phyloP scores from a whole-genome alignment of 1,140 invertebrate genomes.

The Hyphantria cunea region DNA sequence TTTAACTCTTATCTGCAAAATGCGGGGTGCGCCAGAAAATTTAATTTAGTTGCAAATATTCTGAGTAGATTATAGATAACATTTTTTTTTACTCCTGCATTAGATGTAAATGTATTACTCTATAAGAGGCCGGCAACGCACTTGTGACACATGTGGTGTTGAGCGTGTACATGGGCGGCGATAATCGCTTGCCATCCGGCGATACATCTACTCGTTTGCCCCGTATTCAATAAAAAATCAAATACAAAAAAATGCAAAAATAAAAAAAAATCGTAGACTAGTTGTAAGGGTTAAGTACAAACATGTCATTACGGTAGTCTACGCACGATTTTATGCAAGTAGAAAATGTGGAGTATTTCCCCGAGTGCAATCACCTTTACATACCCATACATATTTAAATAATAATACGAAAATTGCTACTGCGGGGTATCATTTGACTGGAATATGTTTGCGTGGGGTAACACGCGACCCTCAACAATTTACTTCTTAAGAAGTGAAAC shows the following conservation, averaged over 20 bases:
- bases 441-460: constrained; percentile 51
- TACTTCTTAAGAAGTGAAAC: not conserved
- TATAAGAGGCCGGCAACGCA: too few species aligned
- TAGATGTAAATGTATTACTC: too few species aligned
- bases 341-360: constrained; percentile 56
- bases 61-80: constrained; percentile 12
- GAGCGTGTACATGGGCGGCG: too few species aligned
- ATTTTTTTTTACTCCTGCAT: too few species aligned
- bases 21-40: not conserved
- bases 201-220: too few species aligned
- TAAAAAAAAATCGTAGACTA: too few species aligned
- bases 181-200: too few species aligned
- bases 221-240: too few species aligned
- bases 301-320: constrained; percentile 25
- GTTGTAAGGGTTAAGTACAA: not conserved
- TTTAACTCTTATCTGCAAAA: constrained; percentile 1
- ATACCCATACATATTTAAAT: constrained; percentile 58
- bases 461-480: constrained; percentile 48
- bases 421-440: constrained; percentile 61
- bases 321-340: constrained; percentile 44
- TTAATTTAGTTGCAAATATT: constrained; percentile 8
- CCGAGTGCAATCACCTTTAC: constrained; percentile 53
- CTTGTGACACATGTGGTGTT: too few species aligned
- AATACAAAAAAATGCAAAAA: too few species aligned
- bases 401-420: constrained; percentile 71